phyloP scores from a whole-genome alignment of 2,113 vertebrate genomes.

The Coryphaenoides rupestris region DNA sequence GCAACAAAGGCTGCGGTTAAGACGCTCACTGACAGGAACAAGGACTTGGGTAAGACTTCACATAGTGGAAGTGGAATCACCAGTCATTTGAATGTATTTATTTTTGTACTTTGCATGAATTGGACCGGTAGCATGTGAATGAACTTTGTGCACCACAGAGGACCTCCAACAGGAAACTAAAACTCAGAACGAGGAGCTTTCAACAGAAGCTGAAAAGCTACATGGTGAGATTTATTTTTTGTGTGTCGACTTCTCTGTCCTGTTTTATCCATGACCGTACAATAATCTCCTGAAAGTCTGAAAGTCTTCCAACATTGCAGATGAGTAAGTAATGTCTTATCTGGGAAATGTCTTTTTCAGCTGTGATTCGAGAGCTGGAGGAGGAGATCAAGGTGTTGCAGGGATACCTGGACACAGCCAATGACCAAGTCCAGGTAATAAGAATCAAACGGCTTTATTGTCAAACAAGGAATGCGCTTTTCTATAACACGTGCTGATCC shows the following conservation, averaged over 20 bases:
- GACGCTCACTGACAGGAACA: conserved; percentile 66
- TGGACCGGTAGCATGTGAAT: neutral
- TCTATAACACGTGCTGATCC: neutral
- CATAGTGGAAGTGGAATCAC: neutral
- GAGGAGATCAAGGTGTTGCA: conserved; percentile 66
- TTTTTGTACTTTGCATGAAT: neutral
- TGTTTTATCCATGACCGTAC: neutral
- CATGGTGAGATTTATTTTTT: conserved; percentile 59
- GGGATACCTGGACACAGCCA: conserved; percentile 70
- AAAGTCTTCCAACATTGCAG: no score
- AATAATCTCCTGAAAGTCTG: no score
- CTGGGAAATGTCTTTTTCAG: conserved; percentile 40
- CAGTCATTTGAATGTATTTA: neutral
- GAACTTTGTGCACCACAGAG: conserved; percentile 49
- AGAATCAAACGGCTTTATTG: no score
- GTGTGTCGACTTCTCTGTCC: neutral
- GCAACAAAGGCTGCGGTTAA: conserved; percentile 48
- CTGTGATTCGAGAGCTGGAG: conserved; percentile 62
- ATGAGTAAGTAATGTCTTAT: neutral
- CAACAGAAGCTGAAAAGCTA: conserved; percentile 63
- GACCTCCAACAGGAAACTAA: conserved; percentile 67
- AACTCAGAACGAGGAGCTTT: conserved; percentile 62
- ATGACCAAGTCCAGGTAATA: conserved; percentile 76
- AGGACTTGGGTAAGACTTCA: conserved; percentile 66
- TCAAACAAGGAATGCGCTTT: no score